A percentile compares a stretch with the other conserved stretches of the same genome.
These are phyloP conservation scores for Tridacna gigas DNA, from an alignment of 2,888 invertebrate species.

Conservation along the genomic window DNA sequence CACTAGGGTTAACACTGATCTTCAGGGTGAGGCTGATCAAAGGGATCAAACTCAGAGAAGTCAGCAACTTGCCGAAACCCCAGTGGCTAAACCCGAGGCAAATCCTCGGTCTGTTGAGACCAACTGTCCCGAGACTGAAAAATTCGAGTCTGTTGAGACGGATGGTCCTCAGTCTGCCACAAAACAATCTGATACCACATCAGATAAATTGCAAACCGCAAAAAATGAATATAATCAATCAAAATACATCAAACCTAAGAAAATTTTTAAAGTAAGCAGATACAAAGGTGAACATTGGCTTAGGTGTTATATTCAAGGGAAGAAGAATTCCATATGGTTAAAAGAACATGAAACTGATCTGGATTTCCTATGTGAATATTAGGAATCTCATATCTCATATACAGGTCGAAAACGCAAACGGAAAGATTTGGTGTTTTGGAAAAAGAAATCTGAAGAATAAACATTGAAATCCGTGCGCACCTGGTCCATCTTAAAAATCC, in stretches of 20 bases:
- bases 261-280: conserved; percentile 4
- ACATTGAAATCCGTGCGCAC: background rate
- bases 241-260: conserved; percentile 11
- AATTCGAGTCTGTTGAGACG: background rate
- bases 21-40: background rate
- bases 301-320: conserved; percentile 4
- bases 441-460: conserved; percentile 11
- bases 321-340: conserved; percentile 2
- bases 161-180: background rate
- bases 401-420: conserved; percentile 6
- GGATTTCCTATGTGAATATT: conserved; percentile 1
- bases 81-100: background rate
- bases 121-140: conserved; percentile 14
- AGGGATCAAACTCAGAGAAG: background rate
- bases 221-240: background rate
- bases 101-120: conserved; percentile 13
- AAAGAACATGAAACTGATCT: conserved; percentile 13
- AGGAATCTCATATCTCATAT: conserved; percentile 1
- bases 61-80: background rate
- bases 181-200: background rate
- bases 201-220: background rate
- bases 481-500: conserved; percentile 8
- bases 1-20: conserved; percentile 1
- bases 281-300: conserved; percentile 16
- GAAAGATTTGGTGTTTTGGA: conserved; percentile 7